Conservation (phyloP, 2,888 invertebrate species). For the Marronus borbonicus region DNA sequence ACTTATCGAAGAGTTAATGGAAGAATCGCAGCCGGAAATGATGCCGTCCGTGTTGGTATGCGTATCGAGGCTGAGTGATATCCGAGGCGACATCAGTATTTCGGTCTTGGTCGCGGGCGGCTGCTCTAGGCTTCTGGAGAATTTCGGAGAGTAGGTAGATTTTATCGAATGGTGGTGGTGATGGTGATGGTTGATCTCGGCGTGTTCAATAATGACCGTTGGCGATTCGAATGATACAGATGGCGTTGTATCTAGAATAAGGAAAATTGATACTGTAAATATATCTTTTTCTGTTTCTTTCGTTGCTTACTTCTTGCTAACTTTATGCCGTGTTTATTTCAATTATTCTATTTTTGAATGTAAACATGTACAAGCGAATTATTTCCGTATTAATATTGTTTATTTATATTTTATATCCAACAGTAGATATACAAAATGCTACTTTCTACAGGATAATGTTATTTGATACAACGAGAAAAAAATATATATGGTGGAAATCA, state of each 20-base stretch:
- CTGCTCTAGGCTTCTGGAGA: constrained; percentile 68
- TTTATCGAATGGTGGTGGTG: constrained; percentile 36
- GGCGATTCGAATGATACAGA: constrained; percentile 56
- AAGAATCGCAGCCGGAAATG: constrained; percentile 42
- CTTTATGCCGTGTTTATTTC: too few species aligned
- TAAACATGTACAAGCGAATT: too few species aligned
- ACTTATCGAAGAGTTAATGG: constrained; percentile 45
- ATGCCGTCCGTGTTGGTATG: constrained; percentile 21
- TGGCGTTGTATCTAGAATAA: constrained; percentile 51
- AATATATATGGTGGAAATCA: too few species aligned
- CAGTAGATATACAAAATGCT: too few species aligned
- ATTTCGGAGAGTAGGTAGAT: constrained; percentile 57
- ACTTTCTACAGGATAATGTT: too few species aligned
- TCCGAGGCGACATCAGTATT: constrained; percentile 63
- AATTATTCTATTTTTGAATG: too few species aligned
- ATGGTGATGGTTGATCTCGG: constrained; percentile 52
- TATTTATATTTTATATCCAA: too few species aligned
- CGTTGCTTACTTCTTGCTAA: too few species aligned
- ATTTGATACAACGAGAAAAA: too few species aligned
- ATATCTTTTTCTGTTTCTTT: too few species aligned
- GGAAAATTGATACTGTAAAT: background rate
- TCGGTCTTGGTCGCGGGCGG: constrained; percentile 58
- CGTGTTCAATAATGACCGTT: constrained; percentile 56
- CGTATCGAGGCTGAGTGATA: constrained; percentile 66
- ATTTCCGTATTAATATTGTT: too few species aligned